Conservation (phyloP, 1,140 invertebrate genomes). For the Trissolcus basalis region DNA sequence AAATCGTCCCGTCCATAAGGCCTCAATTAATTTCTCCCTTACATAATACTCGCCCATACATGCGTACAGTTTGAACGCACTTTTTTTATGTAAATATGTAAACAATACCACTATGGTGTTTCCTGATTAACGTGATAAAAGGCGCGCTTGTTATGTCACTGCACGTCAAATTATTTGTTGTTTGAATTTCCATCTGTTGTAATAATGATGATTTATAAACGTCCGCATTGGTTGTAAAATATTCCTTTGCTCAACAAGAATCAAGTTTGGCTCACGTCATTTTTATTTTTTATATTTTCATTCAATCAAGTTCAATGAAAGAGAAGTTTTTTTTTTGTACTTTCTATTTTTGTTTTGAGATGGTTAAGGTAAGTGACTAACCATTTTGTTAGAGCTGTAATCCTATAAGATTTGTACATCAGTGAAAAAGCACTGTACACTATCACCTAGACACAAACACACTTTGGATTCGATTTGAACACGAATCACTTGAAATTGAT, state of each 20-base stretch:
- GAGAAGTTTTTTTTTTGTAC: background rate
- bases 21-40: slow-evolving; percentile 44
- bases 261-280: too few relatives aligned
- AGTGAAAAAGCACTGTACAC: slow-evolving; percentile 29
- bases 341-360: background rate
- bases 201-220: slow-evolving; percentile 20
- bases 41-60: slow-evolving; percentile 13
- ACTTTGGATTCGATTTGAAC: background rate
- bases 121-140: slow-evolving; percentile 27
- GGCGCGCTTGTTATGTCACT: slow-evolving; percentile 38
- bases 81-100: slow-evolving; percentile 34
- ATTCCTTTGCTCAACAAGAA: too few relatives aligned
- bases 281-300: too few relatives aligned
- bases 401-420: slow-evolving; percentile 14
- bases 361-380: slow-evolving; percentile 8
- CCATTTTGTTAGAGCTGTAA: slow-evolving; percentile 26
- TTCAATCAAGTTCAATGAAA: too few relatives aligned
- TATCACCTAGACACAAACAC: slow-evolving; percentile 12
- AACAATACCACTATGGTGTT: slow-evolving; percentile 21
- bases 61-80: slow-evolving; percentile 1
- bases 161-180: slow-evolving; percentile 15
- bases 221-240: background rate
- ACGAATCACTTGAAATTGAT: background rate
- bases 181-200: slow-evolving; percentile 24
- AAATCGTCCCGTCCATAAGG: slow-evolving; percentile 32